Conservation (phyloP, 2,113 vertebrate genomes). For the Sinocyclocheilus grahami region DNA sequence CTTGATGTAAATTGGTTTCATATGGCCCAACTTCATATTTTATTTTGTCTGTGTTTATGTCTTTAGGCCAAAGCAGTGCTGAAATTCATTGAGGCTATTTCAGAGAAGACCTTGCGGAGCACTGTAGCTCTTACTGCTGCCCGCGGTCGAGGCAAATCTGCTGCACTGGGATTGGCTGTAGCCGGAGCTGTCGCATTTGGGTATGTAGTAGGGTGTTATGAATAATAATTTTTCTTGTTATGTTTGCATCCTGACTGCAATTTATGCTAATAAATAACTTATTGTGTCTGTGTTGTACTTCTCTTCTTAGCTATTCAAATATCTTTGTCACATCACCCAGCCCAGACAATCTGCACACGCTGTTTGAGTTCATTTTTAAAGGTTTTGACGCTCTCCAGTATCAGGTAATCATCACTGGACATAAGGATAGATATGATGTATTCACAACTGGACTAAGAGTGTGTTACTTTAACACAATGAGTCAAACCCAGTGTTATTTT, state of each 20-base stretch:
- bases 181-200: slow-evolving; percentile 96
- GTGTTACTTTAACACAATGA: background rate
- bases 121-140: slow-evolving; percentile 94
- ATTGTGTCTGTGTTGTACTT: slow-evolving; percentile 13
- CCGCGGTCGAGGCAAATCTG: slow-evolving; percentile 94
- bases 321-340: slow-evolving; percentile 97
- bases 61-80: slow-evolving; percentile 89
- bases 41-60: background rate
- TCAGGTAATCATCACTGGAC: slow-evolving; percentile 73
- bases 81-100: slow-evolving; percentile 96
- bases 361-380: slow-evolving; percentile 98
- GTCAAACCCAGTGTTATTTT: background rate
- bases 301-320: slow-evolving; percentile 87
- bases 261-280: background rate
- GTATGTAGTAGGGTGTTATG: slow-evolving; percentile 67
- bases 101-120: slow-evolving; percentile 94
- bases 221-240: background rate
- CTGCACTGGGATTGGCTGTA: slow-evolving; percentile 92
- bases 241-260: no score
- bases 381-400: slow-evolving; percentile 93
- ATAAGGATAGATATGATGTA: slow-evolving; percentile 53
- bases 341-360: slow-evolving; percentile 95
- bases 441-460: no score
- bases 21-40: background rate
- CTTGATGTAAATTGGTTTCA: background rate